phyloP scores from a whole-genome alignment of 2,113 vertebrate species.

The Columba livia region DNA sequence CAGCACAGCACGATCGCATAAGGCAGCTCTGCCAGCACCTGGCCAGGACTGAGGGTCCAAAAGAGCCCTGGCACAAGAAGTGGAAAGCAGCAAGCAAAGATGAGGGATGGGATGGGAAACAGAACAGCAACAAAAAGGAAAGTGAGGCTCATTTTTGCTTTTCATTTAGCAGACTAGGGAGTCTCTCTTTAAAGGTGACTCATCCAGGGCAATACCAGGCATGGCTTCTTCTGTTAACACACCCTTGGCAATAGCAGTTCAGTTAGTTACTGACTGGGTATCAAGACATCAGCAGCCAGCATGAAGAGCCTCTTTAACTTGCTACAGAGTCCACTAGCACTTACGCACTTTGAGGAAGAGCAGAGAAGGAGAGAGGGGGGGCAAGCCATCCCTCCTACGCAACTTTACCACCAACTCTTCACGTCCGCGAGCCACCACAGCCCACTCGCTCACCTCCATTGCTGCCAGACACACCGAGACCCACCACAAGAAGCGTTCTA shows the following conservation, averaged over 20 bases:
- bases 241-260: constrained; percentile 46
- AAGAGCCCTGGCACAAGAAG: background rate
- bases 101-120: background rate
- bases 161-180: background rate
- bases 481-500: accelerated
- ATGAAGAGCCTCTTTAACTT: background rate
- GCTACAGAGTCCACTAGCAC: background rate
- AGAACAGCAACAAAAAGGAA: background rate
- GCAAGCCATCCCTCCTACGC: background rate
- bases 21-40: background rate
- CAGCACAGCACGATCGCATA: background rate
- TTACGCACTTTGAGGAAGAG: background rate
- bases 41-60: accelerated
- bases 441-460: background rate
- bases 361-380: too few species aligned
- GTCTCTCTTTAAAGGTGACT: constrained; percentile 38
- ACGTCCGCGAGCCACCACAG: background rate
- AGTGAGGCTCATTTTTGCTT: background rate
- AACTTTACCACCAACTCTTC: background rate
- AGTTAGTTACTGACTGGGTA: constrained; percentile 50
- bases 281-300: constrained; percentile 1
- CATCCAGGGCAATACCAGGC: constrained; percentile 39
- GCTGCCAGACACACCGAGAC: background rate
- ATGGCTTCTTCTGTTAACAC: constrained; percentile 29
- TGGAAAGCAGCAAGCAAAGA: background rate